Base-by-base conservation (phyloP, 2,797 vertebrate species). In the Caiman crocodilus region DNA sequence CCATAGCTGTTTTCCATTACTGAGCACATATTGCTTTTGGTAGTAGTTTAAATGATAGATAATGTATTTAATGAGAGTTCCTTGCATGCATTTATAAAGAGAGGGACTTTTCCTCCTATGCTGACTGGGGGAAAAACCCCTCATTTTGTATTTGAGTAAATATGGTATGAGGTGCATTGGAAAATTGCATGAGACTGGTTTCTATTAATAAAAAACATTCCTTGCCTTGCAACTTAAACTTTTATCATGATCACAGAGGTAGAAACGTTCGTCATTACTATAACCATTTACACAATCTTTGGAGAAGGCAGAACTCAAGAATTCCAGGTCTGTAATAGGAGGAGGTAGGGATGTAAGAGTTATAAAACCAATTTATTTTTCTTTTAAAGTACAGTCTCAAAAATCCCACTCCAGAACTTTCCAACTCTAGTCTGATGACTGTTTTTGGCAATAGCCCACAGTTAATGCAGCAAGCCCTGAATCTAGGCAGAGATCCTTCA, bases 311-410 rank as follows among this genome's bases (percentile, higher is more conserved):
- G 79, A 78, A 81, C 76, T 87, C 60, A 76, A 90, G 75, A 79
- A 96, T 93, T 94, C 87, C 79, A 85, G 71, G 61, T 69, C 71
- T 84, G 88, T 77, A 76, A 18, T 7, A 82, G 86, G 79, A 74
- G 30, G 81, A 90, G 79, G 61, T 74, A 93, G 79, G 77, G 92
- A 35, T 86, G 32, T 76, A 94, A 73, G 79, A 87, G 26, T 58
- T 65, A 87, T 10, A 81, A 15, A 91, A 90, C 75, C 63, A 35
- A 21, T 21, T 60, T 21, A 23, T 69, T 85, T 94, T 67, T 81
- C 67, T 90, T 85, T 56, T 42, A 55, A 92, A 80, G 67, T 0
- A 80, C 15, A 88, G 71, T 58, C 80, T 88, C 76, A 91, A 1
- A 91, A 85, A 63, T 69, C 63, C 59, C 79, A 73, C 13, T 42